A percentile compares a stretch with the other conserved stretches of the same genome.
Evolutionary conservation across 2,797 vertebrate species (phyloP).

Genomic region (Atherinosoma microstoma): DNA sequence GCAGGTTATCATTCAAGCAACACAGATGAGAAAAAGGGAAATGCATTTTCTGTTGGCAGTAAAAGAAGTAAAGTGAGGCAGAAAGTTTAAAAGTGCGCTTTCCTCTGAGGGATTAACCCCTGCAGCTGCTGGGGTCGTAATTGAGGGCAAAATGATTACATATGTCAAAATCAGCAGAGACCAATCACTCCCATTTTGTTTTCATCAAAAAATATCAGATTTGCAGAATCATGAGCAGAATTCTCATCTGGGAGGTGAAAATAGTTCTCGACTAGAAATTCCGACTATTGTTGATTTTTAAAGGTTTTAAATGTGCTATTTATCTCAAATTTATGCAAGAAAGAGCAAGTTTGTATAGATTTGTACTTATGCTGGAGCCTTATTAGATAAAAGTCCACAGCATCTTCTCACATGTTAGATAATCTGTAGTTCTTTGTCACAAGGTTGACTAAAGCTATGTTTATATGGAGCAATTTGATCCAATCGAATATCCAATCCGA

Average conservation of each 20-base stretch:
- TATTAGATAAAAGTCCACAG: background rate
- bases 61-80: background rate
- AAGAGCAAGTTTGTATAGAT: background rate
- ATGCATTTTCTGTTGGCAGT: background rate
- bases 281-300: background rate
- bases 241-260: background rate
- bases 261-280: background rate
- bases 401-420: background rate
- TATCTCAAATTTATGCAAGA: too few species aligned
- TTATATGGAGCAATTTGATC: too few species aligned
- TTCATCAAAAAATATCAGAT: constrained; percentile 28
- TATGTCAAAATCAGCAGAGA: background rate
- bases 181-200: background rate
- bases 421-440: background rate
- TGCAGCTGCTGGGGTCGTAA: background rate
- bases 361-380: background rate
- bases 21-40: constrained; percentile 36
- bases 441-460: too few species aligned
- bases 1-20: constrained; percentile 45
- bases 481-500: too few species aligned
- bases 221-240: background rate
- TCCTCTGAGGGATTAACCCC: constrained; percentile 9
- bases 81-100: constrained; percentile 11
- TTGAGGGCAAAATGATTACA: background rate
- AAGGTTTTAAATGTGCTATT: background rate